A percentile compares a stretch with the other conserved stretches of the same genome.
Conservation (phyloP, 2,888 invertebrate species). For the Drosophila cognata region DNA sequence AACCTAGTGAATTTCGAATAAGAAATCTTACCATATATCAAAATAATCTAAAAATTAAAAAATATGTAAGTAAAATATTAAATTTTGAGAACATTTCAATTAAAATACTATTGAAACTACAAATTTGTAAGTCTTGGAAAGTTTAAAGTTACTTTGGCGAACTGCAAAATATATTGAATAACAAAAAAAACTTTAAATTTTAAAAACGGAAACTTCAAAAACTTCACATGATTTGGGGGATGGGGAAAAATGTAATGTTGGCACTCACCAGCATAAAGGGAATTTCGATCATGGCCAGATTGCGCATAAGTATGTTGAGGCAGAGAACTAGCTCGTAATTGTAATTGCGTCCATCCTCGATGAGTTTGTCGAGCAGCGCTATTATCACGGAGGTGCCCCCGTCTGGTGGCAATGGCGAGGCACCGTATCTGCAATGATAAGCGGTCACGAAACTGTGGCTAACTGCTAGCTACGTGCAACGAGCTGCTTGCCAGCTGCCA, state of each 20-base stretch:
- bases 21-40: no score
- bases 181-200: not conserved
- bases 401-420: conserved; percentile 87
- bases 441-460: conserved; percentile 53
- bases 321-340: conserved; percentile 90
- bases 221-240: not conserved
- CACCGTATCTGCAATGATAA: conserved; percentile 87
- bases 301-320: conserved; percentile 88
- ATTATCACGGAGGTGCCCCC: conserved; percentile 88
- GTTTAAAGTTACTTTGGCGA: not conserved
- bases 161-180: not conserved
- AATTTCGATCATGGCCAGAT: conserved; percentile 87
- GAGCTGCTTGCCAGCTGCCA: conserved; percentile 22
- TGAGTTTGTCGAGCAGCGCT: conserved; percentile 88
- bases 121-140: not conserved
- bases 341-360: conserved; percentile 88
- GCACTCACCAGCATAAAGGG: conserved; percentile 84
- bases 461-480: conserved; percentile 60
- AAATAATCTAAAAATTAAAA: no score
- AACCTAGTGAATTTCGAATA: no score
- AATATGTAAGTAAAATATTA: no score
- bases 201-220: not conserved
- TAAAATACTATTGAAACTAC: not conserved
- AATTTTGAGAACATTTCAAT: no score
- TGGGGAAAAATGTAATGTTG: not conserved